Conservation (phyloP, 2,888 invertebrate genomes). For the Mimas tiliae region DNA sequence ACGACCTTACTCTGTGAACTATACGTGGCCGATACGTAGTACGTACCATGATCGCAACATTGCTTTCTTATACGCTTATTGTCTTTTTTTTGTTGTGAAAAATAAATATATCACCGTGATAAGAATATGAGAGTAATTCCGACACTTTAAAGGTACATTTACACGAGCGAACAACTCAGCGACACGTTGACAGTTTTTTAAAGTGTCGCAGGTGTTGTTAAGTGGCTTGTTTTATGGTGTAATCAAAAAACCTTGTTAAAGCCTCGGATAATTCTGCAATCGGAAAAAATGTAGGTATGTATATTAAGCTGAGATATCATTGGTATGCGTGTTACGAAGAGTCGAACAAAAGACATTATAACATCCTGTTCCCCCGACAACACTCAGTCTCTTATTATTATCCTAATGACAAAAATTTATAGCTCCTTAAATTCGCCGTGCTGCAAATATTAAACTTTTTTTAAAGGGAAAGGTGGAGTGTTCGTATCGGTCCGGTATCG, state of each 20-base stretch:
- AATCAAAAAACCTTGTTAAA: conserved; percentile 59
- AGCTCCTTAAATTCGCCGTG: conserved; percentile 79
- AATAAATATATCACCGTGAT: conserved; percentile 12
- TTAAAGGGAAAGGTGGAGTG: conserved; percentile 53
- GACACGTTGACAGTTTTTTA: conserved; percentile 51
- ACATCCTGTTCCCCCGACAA: conserved; percentile 80
- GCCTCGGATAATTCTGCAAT: conserved; percentile 52
- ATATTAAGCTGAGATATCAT: conserved; percentile 62
- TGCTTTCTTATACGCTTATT: not conserved
- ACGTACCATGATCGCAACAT: conserved; percentile 14
- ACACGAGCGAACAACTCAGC: conserved; percentile 49
- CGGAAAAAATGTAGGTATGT: conserved; percentile 60
- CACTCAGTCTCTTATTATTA: conserved; percentile 77
- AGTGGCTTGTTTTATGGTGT: conserved; percentile 57
- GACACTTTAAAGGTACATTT: conserved; percentile 40
- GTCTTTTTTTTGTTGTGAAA: conserved; percentile 18
- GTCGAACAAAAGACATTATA: conserved; percentile 82
- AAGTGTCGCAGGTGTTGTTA: conserved; percentile 54
- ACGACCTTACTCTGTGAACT: conserved; percentile 23
- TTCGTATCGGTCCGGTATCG: conserved; percentile 38
- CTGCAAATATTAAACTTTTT: conserved; percentile 76
- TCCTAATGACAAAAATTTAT: conserved; percentile 83
- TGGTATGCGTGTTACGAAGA: conserved; percentile 77
- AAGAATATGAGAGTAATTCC: conserved; percentile 16
- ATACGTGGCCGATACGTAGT: conserved; percentile 15